Evolutionary conservation across 2,113 vertebrate genomes (phyloP).

Genomic region (Falcunculus frontatus): DNA sequence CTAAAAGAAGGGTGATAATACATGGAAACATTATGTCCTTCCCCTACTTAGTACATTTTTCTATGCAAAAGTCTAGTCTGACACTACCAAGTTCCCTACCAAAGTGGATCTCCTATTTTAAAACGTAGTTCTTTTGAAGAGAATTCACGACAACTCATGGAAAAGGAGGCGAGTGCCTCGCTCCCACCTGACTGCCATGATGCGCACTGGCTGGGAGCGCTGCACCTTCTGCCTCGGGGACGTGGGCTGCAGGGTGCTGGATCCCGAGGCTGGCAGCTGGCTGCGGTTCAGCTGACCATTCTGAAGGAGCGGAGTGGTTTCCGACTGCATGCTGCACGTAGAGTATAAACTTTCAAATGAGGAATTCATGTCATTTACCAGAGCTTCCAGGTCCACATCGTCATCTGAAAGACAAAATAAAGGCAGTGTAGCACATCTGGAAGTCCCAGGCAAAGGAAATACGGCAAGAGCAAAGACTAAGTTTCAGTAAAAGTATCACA

Average conservation of each 20-base stretch:
- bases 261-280: constrained; percentile 33
- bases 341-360: constrained; percentile 89
- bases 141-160: accelerated
- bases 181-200: constrained; percentile 88
- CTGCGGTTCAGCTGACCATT: constrained; percentile 79
- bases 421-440: background rate
- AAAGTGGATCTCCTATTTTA: background rate
- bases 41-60: background rate
- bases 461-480: background rate
- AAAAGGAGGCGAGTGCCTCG: background rate
- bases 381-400: constrained; percentile 88
- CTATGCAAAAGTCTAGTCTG: background rate
- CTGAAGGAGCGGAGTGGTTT: constrained; percentile 82
- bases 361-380: constrained; percentile 94
- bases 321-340: constrained; percentile 77
- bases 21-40: background rate
- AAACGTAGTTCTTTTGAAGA: accelerated
- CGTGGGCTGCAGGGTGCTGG: constrained; percentile 20
- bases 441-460: background rate
- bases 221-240: constrained; percentile 74
- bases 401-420: constrained; percentile 77
- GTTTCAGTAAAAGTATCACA: background rate
- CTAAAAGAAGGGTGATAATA: background rate
- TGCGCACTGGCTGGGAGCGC: constrained; percentile 93
- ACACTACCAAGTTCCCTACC: no score